Conservation (phyloP, 2,888 invertebrate species). For the Stenurella melanura region DNA sequence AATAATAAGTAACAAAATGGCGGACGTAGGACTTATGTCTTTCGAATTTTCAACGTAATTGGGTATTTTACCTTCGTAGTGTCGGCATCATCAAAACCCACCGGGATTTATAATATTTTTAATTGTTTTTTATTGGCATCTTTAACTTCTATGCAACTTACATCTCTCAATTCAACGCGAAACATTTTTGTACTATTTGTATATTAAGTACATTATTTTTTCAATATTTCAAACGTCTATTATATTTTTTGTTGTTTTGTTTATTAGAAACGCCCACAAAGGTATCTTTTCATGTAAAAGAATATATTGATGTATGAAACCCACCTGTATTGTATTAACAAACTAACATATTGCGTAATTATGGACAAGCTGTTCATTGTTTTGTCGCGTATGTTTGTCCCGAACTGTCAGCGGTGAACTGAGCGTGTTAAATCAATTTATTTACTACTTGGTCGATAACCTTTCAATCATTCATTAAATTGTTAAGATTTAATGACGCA, state of each 20-base stretch:
- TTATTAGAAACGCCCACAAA: background rate
- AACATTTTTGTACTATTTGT: no score
- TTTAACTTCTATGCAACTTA: no score
- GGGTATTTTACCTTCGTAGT: no score
- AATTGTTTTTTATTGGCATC: no score
- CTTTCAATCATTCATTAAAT: conserved; percentile 40
- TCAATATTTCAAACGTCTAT: no score
- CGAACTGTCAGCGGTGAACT: conserved; percentile 2
- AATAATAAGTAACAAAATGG: no score
- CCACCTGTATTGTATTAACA: background rate
- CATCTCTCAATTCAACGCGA: no score
- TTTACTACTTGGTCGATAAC: conserved; percentile 35
- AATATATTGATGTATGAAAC: background rate
- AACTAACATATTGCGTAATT: background rate
- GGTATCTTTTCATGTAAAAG: background rate
- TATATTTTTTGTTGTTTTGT: background rate
- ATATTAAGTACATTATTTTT: no score
- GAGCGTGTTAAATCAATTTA: conserved; percentile 33
- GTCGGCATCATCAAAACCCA: no score
- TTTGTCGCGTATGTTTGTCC: background rate
- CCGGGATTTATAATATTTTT: no score
- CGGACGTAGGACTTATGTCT: no score
- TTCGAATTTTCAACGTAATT: no score
- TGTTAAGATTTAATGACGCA: conserved; percentile 31
- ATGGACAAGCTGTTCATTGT: conserved; percentile 4